These are phyloP conservation scores for Malurus melanocephalus DNA, from an alignment of 2,113 vertebrate species.

Conservation along the genomic window DNA sequence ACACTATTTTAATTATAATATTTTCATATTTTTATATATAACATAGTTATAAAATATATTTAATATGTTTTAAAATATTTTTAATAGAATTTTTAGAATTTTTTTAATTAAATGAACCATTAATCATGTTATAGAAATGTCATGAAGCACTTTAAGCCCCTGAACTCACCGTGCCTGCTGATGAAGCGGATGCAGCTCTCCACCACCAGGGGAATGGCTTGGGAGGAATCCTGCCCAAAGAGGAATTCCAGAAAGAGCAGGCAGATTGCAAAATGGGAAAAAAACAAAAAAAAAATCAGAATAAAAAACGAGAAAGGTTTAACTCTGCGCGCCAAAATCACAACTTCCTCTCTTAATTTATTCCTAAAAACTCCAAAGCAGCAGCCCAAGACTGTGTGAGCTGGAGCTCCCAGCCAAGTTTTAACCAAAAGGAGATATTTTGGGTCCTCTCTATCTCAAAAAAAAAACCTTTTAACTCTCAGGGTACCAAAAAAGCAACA, in stretches of 20 bases:
- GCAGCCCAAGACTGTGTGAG: background rate
- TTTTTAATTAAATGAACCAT: too few relatives aligned
- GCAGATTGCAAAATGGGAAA: background rate
- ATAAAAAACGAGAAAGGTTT: background rate
- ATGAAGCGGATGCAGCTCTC: conserved; percentile 98
- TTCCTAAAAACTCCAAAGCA: background rate
- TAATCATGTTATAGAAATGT: too few relatives aligned
- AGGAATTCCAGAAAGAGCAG: background rate
- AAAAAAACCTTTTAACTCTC: background rate
- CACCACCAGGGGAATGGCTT: conserved; percentile 91
- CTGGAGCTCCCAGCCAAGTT: background rate
- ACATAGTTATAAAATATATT: too few relatives aligned
- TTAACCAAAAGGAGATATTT: background rate
- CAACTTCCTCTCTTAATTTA: background rate
- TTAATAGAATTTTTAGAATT: too few relatives aligned
- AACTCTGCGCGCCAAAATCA: background rate
- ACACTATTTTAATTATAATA: too few relatives aligned
- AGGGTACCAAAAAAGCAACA: background rate
- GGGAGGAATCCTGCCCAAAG: too few relatives aligned
- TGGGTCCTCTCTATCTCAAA: background rate
- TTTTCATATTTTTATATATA: too few relatives aligned
- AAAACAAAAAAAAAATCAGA: accelerated
- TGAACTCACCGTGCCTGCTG: conserved; percentile 89
- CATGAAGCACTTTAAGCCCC: background rate
- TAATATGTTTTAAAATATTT: too few relatives aligned